phyloP scores from a whole-genome alignment of 2,797 vertebrate genomes.

The Eupleurogrammus muticus region DNA sequence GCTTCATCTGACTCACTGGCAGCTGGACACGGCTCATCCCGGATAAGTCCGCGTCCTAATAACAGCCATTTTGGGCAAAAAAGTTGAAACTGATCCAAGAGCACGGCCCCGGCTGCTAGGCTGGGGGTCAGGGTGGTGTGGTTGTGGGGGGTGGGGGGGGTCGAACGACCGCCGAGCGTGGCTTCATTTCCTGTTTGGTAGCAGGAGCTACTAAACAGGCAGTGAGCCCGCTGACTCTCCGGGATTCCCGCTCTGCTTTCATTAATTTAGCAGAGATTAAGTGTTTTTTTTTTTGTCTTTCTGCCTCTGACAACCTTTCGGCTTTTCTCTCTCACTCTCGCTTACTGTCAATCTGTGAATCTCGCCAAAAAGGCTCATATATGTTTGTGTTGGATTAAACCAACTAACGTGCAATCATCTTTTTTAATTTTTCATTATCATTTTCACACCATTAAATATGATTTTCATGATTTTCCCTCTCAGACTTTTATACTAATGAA shows the following conservation, averaged over 20 bases:
- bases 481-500: no score
- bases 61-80: constrained; percentile 72
- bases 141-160: no score
- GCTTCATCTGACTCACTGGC: constrained; percentile 54
- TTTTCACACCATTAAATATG: no score
- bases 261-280: constrained; percentile 68
- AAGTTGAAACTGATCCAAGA: constrained; percentile 63
- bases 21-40: constrained; percentile 71
- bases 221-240: constrained; percentile 26
- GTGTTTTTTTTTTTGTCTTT: constrained; percentile 18
- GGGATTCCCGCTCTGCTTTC: constrained; percentile 46
- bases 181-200: constrained; percentile 71
- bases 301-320: constrained; percentile 22
- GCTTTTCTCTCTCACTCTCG: background rate
- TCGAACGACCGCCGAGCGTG: constrained; percentile 47
- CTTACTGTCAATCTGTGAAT: background rate
- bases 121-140: no score
- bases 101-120: constrained; percentile 48
- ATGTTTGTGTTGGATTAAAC: background rate
- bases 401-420: background rate
- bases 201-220: constrained; percentile 53
- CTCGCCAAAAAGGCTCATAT: background rate
- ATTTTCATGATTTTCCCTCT: background rate
- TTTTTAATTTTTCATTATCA: background rate
- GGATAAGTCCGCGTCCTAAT: constrained; percentile 69